phyloP scores from a whole-genome alignment of 2,797 vertebrate genomes.

The Betta splendens region DNA sequence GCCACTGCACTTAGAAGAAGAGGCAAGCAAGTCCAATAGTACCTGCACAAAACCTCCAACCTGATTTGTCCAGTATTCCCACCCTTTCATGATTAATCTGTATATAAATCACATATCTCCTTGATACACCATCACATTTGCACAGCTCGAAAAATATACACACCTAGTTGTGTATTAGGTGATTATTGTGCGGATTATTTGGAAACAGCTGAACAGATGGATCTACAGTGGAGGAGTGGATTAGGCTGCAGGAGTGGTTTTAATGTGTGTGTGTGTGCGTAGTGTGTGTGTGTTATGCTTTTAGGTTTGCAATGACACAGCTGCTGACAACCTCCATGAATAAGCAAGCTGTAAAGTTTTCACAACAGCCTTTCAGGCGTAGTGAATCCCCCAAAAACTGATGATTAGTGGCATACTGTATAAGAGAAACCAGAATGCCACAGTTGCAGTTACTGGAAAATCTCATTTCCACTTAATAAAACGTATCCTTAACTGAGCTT shows the following conservation, averaged over 20 bases:
- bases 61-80: too few species aligned
- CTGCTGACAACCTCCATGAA: neutral
- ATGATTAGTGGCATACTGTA: neutral
- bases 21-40: too few species aligned
- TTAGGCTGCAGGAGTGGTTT: constrained; percentile 6
- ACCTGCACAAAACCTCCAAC: too few species aligned
- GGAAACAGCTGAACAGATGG: constrained; percentile 34
- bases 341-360: neutral
- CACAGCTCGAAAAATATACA: constrained; percentile 16
- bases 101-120: neutral
- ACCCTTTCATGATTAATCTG: neutral
- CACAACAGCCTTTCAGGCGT: neutral
- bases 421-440: neutral
- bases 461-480: neutral
- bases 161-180: neutral
- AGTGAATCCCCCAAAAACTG: neutral
- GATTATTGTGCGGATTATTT: constrained; percentile 23
- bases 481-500: neutral
- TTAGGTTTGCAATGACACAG: neutral
- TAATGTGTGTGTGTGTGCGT: too few species aligned
- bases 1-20: too few species aligned
- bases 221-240: constrained; percentile 20
- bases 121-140: neutral
- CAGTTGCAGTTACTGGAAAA: neutral
- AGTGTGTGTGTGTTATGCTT: constrained; percentile 5